A percentile compares a stretch with the other conserved stretches of the same genome.
Evolutionary conservation across 92 coral and sea anemone species (phyloP).

Genomic region (Umimayanthus kanabou): DNA sequence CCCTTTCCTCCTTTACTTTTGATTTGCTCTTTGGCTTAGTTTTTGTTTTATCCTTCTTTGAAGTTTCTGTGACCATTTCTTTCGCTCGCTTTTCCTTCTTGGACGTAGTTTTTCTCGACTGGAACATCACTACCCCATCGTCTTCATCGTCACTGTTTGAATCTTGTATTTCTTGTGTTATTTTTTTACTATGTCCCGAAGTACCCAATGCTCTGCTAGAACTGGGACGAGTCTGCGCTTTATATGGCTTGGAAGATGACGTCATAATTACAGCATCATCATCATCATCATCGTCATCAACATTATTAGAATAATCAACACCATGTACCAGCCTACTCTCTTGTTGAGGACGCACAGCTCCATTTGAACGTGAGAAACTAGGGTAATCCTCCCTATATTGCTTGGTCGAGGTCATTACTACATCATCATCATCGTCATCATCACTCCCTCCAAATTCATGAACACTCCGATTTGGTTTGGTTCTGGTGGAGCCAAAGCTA

Average conservation of each 20-base stretch:
- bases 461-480: constrained; percentile 32
- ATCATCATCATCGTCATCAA: constrained; percentile 59
- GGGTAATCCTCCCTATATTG: neutral
- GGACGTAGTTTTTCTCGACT: constrained; percentile 1
- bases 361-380: neutral
- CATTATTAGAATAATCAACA: constrained; percentile 39
- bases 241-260: neutral
- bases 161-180: neutral
- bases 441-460: constrained; percentile 74
- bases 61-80: neutral
- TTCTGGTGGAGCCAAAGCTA: neutral
- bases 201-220: neutral
- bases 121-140: constrained; percentile 33
- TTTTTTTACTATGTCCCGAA: neutral
- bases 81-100: neutral
- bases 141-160: constrained; percentile 30
- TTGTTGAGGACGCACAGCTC: neutral
- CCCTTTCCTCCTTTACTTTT: neutral
- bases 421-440: constrained; percentile 57
- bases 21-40: constrained; percentile 21
- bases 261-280: neutral
- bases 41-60: constrained; percentile 16
- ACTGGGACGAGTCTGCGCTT: constrained; percentile 16
- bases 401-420: constrained; percentile 30
- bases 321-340: neutral